Conservation (phyloP, 2,113 vertebrate genomes). For the Rousettus leschenaultii region DNA sequence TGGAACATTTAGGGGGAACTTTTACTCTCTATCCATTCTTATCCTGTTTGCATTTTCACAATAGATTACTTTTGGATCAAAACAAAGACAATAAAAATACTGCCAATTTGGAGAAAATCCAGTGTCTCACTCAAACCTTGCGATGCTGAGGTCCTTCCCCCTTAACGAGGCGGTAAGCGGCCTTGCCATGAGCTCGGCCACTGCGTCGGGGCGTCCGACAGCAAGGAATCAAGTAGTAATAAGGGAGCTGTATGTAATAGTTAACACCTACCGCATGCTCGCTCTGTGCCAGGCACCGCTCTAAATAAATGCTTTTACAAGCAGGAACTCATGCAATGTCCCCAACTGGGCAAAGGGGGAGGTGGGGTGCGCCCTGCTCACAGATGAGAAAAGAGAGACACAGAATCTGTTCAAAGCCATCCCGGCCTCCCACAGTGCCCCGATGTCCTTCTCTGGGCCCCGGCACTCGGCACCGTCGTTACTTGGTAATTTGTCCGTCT, state of each 20-base stretch:
- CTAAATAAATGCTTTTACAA: background rate
- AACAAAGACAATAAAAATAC: background rate
- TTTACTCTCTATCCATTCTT: background rate
- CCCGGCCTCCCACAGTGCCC: background rate
- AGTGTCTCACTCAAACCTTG: background rate
- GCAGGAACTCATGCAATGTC: accelerated
- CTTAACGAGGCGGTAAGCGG: background rate
- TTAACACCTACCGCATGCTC: background rate
- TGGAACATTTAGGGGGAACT: too few relatives aligned
- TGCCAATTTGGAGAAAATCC: background rate
- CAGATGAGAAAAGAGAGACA: background rate
- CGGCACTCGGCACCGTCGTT: accelerated
- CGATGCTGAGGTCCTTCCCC: background rate
- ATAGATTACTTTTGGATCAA: background rate
- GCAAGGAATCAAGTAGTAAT: background rate
- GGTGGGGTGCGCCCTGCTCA: accelerated
- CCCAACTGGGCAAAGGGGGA: background rate
- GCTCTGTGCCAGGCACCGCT: background rate
- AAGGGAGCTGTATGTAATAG: background rate
- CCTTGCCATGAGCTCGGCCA: background rate
- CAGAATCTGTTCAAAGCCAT: too few relatives aligned
- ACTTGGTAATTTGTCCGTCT: background rate
- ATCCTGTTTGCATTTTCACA: background rate
- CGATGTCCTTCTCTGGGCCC: background rate
- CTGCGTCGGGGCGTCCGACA: background rate